phyloP scores from a whole-genome alignment of 2,797 vertebrate species.

The Melopsittacus undulatus region DNA sequence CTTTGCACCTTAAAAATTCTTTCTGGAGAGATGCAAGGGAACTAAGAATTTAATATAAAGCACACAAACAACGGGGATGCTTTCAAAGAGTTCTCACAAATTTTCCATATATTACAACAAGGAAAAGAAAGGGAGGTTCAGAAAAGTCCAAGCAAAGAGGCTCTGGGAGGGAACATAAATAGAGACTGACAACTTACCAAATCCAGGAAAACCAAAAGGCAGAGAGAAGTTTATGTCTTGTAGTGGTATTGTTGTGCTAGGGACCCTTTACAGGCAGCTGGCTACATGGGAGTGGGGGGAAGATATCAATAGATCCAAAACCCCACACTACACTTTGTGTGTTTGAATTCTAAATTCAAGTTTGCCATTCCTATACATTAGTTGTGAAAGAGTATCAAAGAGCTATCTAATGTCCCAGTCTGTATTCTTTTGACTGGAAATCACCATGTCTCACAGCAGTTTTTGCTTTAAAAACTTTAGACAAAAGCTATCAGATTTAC shows the following conservation, averaged over 20 bases:
- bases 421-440: not conserved
- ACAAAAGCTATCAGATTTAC: not conserved
- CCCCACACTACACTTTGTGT: not conserved
- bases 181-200: not conserved
- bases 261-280: not conserved
- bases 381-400: not conserved
- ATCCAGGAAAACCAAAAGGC: not conserved
- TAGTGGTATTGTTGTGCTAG: not conserved
- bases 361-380: not conserved
- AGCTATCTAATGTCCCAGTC: not conserved
- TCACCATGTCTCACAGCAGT: not conserved
- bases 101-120: not conserved
- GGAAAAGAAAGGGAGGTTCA: not conserved
- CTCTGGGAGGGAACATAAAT: not conserved
- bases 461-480: not conserved
- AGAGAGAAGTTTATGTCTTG: not conserved
- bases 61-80: not conserved
- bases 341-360: not conserved
- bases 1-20: not conserved
- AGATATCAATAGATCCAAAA: not conserved
- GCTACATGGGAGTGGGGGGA: fast-evolving
- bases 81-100: not conserved
- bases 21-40: not conserved
- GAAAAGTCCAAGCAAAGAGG: not conserved
- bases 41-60: not conserved